Evolutionary conservation across 1,140 invertebrate genomes (phyloP).

Genomic region (Belonocnema kinseyi): DNA sequence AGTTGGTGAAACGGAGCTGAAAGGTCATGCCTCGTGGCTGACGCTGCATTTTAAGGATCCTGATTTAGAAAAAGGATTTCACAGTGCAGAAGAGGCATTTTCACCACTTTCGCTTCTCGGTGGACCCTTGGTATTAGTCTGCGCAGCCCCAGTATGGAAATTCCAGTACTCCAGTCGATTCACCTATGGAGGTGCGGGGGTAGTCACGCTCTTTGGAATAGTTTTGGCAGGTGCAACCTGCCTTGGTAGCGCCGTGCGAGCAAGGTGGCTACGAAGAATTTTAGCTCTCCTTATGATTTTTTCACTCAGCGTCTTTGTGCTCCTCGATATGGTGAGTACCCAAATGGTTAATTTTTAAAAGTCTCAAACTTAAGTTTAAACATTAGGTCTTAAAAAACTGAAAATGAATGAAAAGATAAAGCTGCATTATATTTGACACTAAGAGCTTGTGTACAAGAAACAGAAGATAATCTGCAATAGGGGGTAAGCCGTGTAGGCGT

Average conservation of each 20-base stretch:
- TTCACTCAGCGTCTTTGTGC: slow-evolving; percentile 66
- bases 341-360: not conserved
- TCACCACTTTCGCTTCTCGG: slow-evolving; percentile 80
- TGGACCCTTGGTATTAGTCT: slow-evolving; percentile 79
- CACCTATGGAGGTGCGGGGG: slow-evolving; percentile 70
- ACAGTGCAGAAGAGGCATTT: slow-evolving; percentile 80
- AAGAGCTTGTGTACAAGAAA: too few species aligned
- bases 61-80: slow-evolving; percentile 81
- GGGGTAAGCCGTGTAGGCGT: not conserved
- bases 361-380: too few species aligned
- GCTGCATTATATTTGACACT: too few species aligned
- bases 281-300: slow-evolving; percentile 71
- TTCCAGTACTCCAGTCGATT: slow-evolving; percentile 71
- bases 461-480: not conserved
- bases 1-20: slow-evolving; percentile 76
- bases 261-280: slow-evolving; percentile 70
- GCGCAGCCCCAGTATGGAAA: slow-evolving; percentile 77
- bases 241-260: slow-evolving; percentile 68
- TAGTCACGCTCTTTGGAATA: slow-evolving; percentile 67
- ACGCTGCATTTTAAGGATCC: slow-evolving; percentile 81
- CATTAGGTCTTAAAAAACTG: too few species aligned
- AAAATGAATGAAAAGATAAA: too few species aligned
- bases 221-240: slow-evolving; percentile 70
- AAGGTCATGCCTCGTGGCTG: slow-evolving; percentile 81
- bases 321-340: slow-evolving; percentile 69